Evolutionary conservation across 2,797 vertebrate genomes (phyloP).

Genomic region (Liasis olivaceus): DNA sequence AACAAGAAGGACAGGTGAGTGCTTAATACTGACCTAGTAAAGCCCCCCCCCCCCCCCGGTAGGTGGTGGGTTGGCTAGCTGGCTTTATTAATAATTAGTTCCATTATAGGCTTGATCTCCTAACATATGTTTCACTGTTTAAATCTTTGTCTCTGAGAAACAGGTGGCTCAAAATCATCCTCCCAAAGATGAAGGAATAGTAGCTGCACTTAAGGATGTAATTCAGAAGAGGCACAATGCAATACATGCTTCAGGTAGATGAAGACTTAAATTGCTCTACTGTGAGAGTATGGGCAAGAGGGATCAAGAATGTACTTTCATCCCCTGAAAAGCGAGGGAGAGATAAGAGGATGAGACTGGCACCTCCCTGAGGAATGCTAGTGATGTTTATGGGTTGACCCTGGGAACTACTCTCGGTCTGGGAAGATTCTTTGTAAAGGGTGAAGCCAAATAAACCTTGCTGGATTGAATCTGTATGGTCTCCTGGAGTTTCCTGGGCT

Average conservation of each 20-base stretch:
- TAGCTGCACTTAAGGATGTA: constrained; percentile 26
- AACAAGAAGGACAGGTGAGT: background rate
- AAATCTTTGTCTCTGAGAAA: background rate
- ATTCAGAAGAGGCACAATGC: constrained; percentile 30
- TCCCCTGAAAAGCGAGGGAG: no score
- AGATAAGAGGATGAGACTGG: no score
- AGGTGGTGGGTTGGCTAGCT: background rate
- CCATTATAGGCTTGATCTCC: background rate
- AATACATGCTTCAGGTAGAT: constrained; percentile 23
- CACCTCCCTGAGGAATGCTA: no score
- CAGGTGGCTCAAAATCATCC: constrained; percentile 4
- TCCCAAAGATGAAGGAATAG: constrained; percentile 5
- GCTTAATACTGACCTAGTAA: background rate
- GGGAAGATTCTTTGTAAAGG: no score
- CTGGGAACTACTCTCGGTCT: no score
- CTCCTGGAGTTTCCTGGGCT: no score
- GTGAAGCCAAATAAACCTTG: no score
- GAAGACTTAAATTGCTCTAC: background rate
- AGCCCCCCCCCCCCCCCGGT: background rate
- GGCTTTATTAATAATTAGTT: background rate
- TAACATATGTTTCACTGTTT: background rate
- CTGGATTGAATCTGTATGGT: no score
- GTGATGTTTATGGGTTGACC: no score
- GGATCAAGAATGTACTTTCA: no score
- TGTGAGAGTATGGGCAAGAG: no score